Percentiles rank a stretch among this genome's conserved stretches.
Conservation (phyloP, 2,113 vertebrate species). For the Cottus gobio region DNA sequence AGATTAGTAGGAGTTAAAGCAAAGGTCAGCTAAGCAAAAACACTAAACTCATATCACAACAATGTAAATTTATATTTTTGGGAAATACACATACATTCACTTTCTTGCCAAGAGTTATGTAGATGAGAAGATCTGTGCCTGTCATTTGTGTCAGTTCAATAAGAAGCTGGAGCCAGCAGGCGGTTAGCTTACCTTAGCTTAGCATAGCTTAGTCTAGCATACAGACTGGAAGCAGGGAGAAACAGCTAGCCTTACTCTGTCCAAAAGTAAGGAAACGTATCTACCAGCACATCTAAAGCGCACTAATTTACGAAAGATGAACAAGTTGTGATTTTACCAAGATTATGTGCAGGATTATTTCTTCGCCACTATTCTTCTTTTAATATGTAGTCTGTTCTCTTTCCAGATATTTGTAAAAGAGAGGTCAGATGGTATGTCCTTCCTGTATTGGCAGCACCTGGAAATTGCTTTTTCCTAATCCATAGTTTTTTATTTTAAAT, state of each 20-base stretch:
- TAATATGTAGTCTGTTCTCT: neutral
- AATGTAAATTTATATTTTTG: neutral
- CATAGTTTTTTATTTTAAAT: too few relatives aligned
- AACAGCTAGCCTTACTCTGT: neutral
- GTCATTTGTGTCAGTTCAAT: too few relatives aligned
- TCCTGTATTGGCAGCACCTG: neutral
- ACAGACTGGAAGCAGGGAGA: neutral
- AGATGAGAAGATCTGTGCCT: neutral
- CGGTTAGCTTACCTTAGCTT: neutral
- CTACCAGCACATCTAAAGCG: neutral
- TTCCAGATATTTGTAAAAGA: neutral
- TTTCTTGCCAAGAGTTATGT: too few relatives aligned
- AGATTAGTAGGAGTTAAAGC: neutral
- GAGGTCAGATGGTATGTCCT: neutral
- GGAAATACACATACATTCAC: neutral
- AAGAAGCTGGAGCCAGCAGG: neutral
- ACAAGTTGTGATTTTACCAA: too few relatives aligned
- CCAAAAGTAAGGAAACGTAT: neutral
- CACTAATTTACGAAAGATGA: neutral
- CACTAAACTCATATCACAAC: neutral
- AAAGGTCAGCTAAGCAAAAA: neutral
- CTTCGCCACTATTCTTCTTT: neutral
- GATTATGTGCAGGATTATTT: too few relatives aligned
- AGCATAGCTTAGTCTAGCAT: too few relatives aligned
- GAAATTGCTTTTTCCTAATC: neutral